Evolutionary conservation across 2,888 invertebrate genomes (phyloP).

Genomic region (Harpagoxenus sublaevis): DNA sequence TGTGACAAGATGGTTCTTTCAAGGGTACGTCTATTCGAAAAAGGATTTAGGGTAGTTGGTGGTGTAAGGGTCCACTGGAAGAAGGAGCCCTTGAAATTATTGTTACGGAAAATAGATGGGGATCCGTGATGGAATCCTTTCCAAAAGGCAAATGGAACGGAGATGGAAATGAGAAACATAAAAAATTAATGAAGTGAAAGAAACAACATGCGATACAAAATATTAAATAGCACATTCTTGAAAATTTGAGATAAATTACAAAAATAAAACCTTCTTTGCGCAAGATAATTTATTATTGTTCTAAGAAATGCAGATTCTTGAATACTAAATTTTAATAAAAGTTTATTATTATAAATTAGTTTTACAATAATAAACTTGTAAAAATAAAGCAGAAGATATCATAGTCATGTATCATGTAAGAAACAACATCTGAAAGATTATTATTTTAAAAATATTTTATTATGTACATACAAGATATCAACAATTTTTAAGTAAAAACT

Average conservation of each 20-base stretch:
- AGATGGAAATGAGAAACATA: constrained; percentile 76
- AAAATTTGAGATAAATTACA: background rate
- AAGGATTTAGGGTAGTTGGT: constrained; percentile 5
- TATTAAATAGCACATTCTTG: background rate
- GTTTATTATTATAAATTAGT: background rate
- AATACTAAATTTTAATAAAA: background rate
- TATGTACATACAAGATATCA: background rate
- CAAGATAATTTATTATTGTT: background rate
- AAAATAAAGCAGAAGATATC: background rate
- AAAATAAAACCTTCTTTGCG: background rate
- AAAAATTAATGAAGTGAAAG: constrained; percentile 74
- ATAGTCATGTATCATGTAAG: too few relatives aligned
- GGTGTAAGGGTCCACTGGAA: background rate
- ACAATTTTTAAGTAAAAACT: background rate
- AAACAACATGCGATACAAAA: constrained; percentile 23
- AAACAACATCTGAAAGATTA: background rate
- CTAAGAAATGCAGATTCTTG: background rate
- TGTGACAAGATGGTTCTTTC: constrained; percentile 34
- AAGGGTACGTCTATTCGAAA: constrained; percentile 5
- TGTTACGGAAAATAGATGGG: constrained; percentile 77
- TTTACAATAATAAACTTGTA: background rate
- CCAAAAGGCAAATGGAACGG: constrained; percentile 78
- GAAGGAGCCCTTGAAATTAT: constrained; percentile 69
- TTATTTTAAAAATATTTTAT: background rate
- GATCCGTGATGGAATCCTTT: constrained; percentile 77